phyloP scores from a whole-genome alignment of 2,888 invertebrate genomes.

The Pristionchus entomophagus region DNA sequence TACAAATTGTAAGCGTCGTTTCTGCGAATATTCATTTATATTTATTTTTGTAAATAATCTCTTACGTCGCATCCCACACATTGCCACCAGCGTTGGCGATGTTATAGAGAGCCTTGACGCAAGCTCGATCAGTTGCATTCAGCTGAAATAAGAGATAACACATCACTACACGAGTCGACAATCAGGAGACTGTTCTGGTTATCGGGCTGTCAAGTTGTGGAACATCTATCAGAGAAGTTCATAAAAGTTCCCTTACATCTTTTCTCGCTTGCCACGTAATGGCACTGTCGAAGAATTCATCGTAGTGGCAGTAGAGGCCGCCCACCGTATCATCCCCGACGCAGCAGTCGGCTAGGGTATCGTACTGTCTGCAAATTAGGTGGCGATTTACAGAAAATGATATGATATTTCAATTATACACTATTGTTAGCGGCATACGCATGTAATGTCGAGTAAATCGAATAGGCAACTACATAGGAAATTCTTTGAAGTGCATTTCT shows the following conservation, averaged over 20 bases:
- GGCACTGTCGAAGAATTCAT: conserved; percentile 30
- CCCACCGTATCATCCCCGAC: background rate
- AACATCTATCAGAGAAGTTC: background rate
- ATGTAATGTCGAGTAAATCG: too few relatives aligned
- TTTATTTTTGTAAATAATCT: background rate
- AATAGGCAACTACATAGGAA: too few relatives aligned
- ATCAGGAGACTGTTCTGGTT: too few relatives aligned
- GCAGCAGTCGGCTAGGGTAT: conserved; percentile 26
- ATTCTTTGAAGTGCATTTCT: too few relatives aligned
- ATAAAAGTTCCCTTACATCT: background rate
- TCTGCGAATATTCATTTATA: background rate
- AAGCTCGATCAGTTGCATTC: background rate
- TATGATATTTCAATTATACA: too few relatives aligned
- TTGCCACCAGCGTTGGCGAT: background rate
- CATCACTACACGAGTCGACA: too few relatives aligned
- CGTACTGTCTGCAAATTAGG: conserved; percentile 2
- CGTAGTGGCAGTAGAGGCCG: too few relatives aligned
- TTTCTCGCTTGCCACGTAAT: background rate
- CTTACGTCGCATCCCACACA: background rate
- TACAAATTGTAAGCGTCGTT: conserved; percentile 20
- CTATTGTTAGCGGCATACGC: too few relatives aligned
- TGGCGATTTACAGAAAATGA: too few relatives aligned
- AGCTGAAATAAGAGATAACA: background rate
- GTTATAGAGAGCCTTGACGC: background rate
- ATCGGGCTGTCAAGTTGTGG: too few relatives aligned